Evolutionary conservation across 2,113 vertebrate species (phyloP), one percentile per base, ranked within the genome.

Genomic region (Gracilinanus agilis): DNA sequence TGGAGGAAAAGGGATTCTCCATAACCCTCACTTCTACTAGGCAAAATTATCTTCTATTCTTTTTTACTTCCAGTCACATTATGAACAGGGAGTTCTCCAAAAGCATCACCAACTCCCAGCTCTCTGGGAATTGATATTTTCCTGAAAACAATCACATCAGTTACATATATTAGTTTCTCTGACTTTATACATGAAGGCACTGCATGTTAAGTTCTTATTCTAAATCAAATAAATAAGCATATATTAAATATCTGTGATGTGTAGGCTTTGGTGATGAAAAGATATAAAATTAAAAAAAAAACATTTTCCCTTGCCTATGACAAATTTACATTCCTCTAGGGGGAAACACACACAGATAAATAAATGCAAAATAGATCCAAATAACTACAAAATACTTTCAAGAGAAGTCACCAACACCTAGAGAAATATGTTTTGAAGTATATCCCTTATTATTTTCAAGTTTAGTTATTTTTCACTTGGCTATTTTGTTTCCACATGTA

Each of bases 351-450:
- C 4, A 75, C 61, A 75, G 61, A 75, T 7, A 75, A 75, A 4
- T 75, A 75, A 75, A 75, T 67, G 12, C 61, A 67, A 34, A 34
- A 67, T 75, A 19, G 13, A 75, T 34, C 19, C 16, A 19, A 75
- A n/a, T 75, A 34, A 75, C 3, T 16, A n/a, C 13, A n/a, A n/a
- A 75, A n/a, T 75, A 7, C 16, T 75, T 75, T 75, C 19, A 75
- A 67, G 12, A n/a, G 0, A 9, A n/a, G 1, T 19, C 13, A n/a
- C 13, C 19, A 34, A n/a, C 3, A 19, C 7, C 3, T n/a, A n/a
- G 61, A 75, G 16, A 12, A n/a, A 75, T 75, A n/a, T 40, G 1
- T 40, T 83, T n/a, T 3, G 4, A 83, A 23, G 16, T 83, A 83
- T 83, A 40, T 16, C 0, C 40, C 1, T 40, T 83, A 40, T 83